Percentiles rank a stretch among this genome's conserved stretches.
phyloP scores from a whole-genome alignment of 1,140 invertebrate genomes.

The Diachasmimorpha longicaudata region DNA sequence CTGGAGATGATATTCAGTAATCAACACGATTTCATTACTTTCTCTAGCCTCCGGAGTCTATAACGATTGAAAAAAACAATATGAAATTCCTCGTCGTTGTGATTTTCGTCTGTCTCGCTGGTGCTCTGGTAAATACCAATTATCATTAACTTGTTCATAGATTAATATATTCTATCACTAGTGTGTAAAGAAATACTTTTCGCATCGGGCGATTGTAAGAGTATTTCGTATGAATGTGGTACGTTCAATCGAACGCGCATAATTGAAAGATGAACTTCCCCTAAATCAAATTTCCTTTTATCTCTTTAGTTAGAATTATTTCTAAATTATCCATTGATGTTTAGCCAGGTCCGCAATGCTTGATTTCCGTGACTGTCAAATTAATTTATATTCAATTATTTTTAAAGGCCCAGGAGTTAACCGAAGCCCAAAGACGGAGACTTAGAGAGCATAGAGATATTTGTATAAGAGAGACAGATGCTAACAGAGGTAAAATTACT shows the following conservation, averaged over 20 bases:
- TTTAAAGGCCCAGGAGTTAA: background rate
- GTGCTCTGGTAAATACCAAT: background rate
- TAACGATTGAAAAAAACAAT: background rate
- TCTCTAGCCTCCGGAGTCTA: background rate
- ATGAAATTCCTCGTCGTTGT: background rate
- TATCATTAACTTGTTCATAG: background rate
- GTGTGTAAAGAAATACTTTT: too few species aligned
- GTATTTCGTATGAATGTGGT: too few species aligned
- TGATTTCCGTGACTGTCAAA: background rate
- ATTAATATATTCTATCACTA: too few species aligned
- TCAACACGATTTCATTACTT: background rate
- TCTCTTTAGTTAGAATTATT: too few species aligned
- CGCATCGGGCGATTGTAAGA: too few species aligned
- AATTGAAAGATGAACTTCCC: too few species aligned
- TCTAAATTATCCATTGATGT: too few species aligned
- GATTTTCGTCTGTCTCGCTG: background rate
- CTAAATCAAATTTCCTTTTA: too few species aligned
- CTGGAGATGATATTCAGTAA: background rate
- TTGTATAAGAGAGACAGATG: background rate
- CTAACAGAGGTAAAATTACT: background rate
- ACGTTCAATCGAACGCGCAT: too few species aligned
- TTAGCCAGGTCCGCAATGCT: too few species aligned
- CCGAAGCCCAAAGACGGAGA: background rate
- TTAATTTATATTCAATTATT: background rate
- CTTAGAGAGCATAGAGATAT: background rate